These are phyloP conservation scores for Pseudomyrmex gracilis DNA, from an alignment of 1,140 invertebrate genomes.

Conservation along the genomic window DNA sequence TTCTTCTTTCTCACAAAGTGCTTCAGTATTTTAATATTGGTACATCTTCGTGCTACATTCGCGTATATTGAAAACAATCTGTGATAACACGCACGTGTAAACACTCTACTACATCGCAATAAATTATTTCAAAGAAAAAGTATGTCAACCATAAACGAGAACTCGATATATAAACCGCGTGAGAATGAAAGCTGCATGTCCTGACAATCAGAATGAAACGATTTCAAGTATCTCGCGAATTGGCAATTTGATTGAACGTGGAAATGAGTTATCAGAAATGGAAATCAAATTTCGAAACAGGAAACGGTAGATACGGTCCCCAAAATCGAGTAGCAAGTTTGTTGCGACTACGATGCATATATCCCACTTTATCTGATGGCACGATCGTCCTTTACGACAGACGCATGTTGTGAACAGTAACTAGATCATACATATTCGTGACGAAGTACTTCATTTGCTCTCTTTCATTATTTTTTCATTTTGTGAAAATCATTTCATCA, in stretches of 20 bases:
- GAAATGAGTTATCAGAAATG: constrained; percentile 52
- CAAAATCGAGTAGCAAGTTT: constrained; percentile 53
- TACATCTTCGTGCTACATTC: background rate
- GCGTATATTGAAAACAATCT: too few relatives aligned
- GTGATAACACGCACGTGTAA: too few relatives aligned
- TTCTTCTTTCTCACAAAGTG: background rate
- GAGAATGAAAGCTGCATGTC: constrained; percentile 38
- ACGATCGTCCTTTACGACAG: constrained; percentile 49
- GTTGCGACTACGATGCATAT: constrained; percentile 41
- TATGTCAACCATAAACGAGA: background rate
- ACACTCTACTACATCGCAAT: background rate
- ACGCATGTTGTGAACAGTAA: constrained; percentile 34
- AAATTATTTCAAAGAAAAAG: background rate
- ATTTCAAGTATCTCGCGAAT: constrained; percentile 57
- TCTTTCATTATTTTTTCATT: constrained; percentile 48
- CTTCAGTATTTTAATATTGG: background rate
- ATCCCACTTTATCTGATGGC: constrained; percentile 47
- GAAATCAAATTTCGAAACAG: constrained; percentile 63
- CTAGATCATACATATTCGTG: constrained; percentile 52
- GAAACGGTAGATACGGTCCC: constrained; percentile 43
- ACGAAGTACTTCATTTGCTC: constrained; percentile 47
- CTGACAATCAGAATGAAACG: constrained; percentile 73
- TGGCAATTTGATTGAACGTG: constrained; percentile 65
- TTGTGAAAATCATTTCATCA: too few relatives aligned
- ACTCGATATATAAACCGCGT: constrained; percentile 37